Percentiles rank a stretch among this genome's conserved stretches.
These are phyloP conservation scores for Apostichopus parvimensis DNA, from an alignment of 35 echinoderm and acorn worm genomes.

Conservation along the genomic window DNA sequence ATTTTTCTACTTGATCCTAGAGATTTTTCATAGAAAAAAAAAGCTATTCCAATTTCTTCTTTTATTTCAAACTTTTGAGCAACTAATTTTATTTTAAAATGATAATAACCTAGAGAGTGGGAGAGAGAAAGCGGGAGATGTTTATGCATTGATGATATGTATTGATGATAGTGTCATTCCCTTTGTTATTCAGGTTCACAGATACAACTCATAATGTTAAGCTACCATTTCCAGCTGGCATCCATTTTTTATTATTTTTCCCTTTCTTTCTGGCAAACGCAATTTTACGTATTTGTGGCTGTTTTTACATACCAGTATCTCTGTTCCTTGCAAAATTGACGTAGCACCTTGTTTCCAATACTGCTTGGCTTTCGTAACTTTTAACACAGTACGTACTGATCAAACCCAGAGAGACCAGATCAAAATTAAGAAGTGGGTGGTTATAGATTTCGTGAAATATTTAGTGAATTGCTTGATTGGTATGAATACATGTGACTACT, in stretches of 20 bases:
- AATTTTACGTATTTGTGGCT: neutral
- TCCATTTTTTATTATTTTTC: neutral
- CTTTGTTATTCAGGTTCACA: neutral
- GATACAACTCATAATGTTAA: neutral
- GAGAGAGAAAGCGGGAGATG: neutral
- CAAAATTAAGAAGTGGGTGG: no score
- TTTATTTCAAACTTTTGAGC: no score
- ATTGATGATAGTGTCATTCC: neutral
- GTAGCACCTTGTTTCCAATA: neutral
- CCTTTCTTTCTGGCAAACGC: neutral
- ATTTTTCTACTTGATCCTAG: constrained; percentile 10
- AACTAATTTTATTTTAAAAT: neutral
- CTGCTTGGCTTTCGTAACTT: no score
- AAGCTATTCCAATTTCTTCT: neutral
- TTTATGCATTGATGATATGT: no score
- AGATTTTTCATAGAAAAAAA: neutral
- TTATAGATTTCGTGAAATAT: no score
- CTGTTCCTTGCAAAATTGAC: neutral
- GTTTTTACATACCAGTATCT: neutral
- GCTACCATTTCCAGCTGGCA: neutral
- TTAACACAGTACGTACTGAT: no score
- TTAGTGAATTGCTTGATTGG: no score
- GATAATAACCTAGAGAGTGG: neutral
- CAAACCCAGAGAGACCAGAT: no score
- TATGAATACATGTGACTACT: no score